phyloP scores from a whole-genome alignment of 2,888 invertebrate genomes.

The Sceliomorpha sp. region DNA sequence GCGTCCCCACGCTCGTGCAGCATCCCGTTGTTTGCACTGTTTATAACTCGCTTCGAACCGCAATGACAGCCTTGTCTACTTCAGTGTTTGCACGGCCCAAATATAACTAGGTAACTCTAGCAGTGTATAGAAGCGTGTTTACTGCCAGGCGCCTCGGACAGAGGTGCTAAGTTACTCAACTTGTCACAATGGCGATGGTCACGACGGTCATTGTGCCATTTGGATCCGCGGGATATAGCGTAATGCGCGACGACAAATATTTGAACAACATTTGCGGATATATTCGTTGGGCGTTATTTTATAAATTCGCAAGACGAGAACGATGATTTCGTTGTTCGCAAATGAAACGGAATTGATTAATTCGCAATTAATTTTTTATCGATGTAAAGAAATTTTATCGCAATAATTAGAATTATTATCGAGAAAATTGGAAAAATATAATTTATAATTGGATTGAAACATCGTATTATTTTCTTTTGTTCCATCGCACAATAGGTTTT shows the following conservation, averaged over 20 bases:
- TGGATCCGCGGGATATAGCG: background rate
- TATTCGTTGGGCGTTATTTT: background rate
- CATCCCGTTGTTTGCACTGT: slow-evolving; percentile 8
- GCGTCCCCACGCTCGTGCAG: no score
- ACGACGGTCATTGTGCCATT: background rate
- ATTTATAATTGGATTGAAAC: no score
- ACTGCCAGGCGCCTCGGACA: slow-evolving; percentile 3
- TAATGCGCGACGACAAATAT: no score
- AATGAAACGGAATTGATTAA: no score
- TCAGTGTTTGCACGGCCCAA: slow-evolving; percentile 8
- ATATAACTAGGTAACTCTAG: slow-evolving; percentile 18
- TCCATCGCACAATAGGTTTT: no score
- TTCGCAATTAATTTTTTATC: no score
- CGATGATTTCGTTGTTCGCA: no score
- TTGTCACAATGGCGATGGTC: slow-evolving; percentile 12
- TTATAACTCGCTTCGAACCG: slow-evolving; percentile 4
- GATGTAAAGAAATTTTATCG: no score
- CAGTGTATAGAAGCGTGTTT: slow-evolving; percentile 16
- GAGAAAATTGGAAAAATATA: no score
- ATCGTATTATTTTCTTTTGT: no score
- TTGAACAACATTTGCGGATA: background rate
- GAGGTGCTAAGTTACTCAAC: slow-evolving; percentile 19
- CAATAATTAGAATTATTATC: no score
- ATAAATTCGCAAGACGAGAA: no score
- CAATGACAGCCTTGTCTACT: slow-evolving; percentile 18